Conservation (phyloP, 2,888 invertebrate species). For the Drosophila seclusa region DNA sequence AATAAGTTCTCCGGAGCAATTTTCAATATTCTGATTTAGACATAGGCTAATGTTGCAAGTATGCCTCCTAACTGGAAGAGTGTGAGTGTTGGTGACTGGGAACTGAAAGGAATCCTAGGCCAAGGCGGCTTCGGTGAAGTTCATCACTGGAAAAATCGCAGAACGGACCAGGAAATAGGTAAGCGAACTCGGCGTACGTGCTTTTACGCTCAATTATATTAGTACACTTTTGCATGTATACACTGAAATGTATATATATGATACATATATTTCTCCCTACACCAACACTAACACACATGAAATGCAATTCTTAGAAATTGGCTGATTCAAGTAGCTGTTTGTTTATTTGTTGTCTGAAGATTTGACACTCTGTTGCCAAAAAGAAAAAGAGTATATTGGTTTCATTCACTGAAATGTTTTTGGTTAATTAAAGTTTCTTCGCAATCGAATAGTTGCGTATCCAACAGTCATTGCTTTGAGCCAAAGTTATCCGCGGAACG, state of each 20-base stretch:
- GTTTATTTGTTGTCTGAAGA: conserved; percentile 9
- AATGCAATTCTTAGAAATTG: conserved; percentile 43
- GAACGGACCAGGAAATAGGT: conserved; percentile 87
- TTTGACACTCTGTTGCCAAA: neutral
- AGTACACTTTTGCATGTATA: conserved; percentile 11
- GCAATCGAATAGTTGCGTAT: neutral
- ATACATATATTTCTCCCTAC: neutral
- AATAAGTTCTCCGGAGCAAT: conserved; percentile 20
- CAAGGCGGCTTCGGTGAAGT: conserved; percentile 91
- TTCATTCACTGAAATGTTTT: neutral
- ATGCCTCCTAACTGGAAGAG: conserved; percentile 16
- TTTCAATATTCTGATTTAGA: neutral
- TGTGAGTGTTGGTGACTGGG: conserved; percentile 65
- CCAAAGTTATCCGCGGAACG: neutral
- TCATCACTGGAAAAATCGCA: conserved; percentile 88
- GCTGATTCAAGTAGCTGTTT: conserved; percentile 40
- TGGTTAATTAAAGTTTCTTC: neutral
- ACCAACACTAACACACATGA: neutral
- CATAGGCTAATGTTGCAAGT: neutral
- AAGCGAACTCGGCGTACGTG: conserved; percentile 53
- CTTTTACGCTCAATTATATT: neutral
- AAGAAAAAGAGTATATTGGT: neutral
- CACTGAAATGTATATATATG: neutral
- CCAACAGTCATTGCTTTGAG: neutral
- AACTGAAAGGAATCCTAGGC: conserved; percentile 88